Evolutionary conservation across 2,888 invertebrate species (phyloP), one percentile per base, ranked within the genome.

Genomic region (Zaprionus lineosus): DNA sequence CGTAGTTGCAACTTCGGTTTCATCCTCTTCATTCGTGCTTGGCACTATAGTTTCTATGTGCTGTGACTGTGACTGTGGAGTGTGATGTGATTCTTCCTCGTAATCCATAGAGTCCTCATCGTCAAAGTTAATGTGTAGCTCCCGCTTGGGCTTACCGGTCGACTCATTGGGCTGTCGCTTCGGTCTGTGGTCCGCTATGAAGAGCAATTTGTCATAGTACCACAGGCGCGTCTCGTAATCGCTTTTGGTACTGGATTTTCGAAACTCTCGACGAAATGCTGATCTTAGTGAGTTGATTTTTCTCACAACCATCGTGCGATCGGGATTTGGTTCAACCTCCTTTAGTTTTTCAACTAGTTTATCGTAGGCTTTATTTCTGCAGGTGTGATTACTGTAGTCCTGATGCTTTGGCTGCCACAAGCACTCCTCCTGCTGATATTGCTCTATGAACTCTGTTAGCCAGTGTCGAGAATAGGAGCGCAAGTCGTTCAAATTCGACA

Each of bases 351-450:
- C 88, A 1, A 89, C 89, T 2, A 89, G 64, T 50, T 88, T 88
- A 56, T 89, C 90, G 61, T 89, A 89, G 5, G 90, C 87, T 53
- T 86, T 87, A 66, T 89, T 90, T 15, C 89, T 83, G 36, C 86
- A 79, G 12, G 84, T 75, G 51, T 90, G 88, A 62, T 89, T 89
- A 55, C 88, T 88, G 68, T 89, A 89, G 53, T 89, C 90, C 2
- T 87, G 86, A 69, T 89, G 90, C 60, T 89, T 89, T 1, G 89
- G 87, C 62, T 89, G 87, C 89, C 89, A 89, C 31, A 89, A 60
- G 36, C 90, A 89, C 50, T 88, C 88, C 46, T 90, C 89, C 43
- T 82, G 78, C 52, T 89, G 89, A 63, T 89, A 89, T 15, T 87
- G 81, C 21, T 89, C 89, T 41, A 89, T 90, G 41, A 89, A 90